A percentile compares a stretch with the other conserved stretches of the same genome.
These are phyloP conservation scores for Samia ricini DNA, from an alignment of 1,140 invertebrate genomes.

Conservation along the genomic window DNA sequence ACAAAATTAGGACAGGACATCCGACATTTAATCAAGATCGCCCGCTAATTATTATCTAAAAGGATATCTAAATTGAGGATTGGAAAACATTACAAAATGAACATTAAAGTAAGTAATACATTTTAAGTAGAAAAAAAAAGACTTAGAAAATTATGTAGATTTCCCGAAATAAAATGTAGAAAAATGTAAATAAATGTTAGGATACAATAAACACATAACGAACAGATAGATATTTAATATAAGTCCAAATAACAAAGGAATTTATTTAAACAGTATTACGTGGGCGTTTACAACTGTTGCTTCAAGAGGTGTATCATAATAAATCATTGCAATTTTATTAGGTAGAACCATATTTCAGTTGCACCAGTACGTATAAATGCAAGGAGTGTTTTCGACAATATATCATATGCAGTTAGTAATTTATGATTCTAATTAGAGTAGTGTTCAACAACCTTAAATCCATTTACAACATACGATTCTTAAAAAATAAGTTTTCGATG, in stretches of 20 bases:
- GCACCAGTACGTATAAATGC: neutral
- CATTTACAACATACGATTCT: too few species aligned
- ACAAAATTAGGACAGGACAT: too few species aligned
- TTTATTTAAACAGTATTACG: neutral
- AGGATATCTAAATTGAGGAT: too few species aligned
- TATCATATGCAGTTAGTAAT: neutral
- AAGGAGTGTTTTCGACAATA: neutral
- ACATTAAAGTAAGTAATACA: too few species aligned
- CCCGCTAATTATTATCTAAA: too few species aligned
- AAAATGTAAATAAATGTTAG: neutral
- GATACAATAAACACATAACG: neutral
- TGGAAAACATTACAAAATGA: too few species aligned
- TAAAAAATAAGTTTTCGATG: too few species aligned
- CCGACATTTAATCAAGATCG: too few species aligned
- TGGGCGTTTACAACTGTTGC: neutral
- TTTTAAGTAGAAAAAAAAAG: too few species aligned
- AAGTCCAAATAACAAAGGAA: neutral
- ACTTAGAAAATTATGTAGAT: too few species aligned
- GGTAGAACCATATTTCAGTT: neutral
- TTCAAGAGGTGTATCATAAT: neutral
- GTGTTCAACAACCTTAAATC: too few species aligned
- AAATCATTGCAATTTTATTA: conserved; percentile 1
- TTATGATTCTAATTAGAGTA: too few species aligned
- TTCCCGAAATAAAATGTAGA: neutral
- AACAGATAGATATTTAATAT: neutral